Conservation (phyloP, 2,888 invertebrate genomes). For the Hetaerina titia region DNA sequence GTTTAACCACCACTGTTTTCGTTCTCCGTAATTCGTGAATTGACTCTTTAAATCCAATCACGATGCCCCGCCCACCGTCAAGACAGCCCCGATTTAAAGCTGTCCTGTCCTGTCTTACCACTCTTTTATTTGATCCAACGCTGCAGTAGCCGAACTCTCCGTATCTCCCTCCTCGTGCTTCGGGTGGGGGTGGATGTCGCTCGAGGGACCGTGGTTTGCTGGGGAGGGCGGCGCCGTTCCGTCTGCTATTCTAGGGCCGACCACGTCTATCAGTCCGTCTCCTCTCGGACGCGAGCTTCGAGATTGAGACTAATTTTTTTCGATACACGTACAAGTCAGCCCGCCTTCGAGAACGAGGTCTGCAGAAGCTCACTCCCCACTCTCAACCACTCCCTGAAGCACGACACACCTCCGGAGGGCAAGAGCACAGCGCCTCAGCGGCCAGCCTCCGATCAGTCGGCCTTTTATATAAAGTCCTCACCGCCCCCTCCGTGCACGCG, state of each 20-base stretch:
- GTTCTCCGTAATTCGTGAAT: no score
- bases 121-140: not conserved
- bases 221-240: not conserved
- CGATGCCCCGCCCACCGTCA: no score
- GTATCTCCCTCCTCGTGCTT: not conserved
- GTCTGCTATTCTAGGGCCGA: not conserved
- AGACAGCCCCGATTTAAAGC: not conserved
- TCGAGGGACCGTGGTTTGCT: not conserved
- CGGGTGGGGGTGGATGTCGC: not conserved
- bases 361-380: not conserved
- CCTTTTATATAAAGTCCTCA: not conserved
- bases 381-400: not conserved
- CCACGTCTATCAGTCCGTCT: not conserved
- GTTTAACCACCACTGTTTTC: no score
- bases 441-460: conserved; percentile 19
- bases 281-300: not conserved
- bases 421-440: not conserved
- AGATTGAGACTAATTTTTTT: not conserved
- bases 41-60: no score
- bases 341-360: not conserved
- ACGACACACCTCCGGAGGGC: not conserved
- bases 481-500: not conserved
- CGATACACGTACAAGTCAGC: not conserved
- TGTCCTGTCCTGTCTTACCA: not conserved
- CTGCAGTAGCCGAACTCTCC: not conserved